These are phyloP conservation scores for Apodemia duryi DNA, from an alignment of 2,888 invertebrate genomes.

Conservation along the genomic window DNA sequence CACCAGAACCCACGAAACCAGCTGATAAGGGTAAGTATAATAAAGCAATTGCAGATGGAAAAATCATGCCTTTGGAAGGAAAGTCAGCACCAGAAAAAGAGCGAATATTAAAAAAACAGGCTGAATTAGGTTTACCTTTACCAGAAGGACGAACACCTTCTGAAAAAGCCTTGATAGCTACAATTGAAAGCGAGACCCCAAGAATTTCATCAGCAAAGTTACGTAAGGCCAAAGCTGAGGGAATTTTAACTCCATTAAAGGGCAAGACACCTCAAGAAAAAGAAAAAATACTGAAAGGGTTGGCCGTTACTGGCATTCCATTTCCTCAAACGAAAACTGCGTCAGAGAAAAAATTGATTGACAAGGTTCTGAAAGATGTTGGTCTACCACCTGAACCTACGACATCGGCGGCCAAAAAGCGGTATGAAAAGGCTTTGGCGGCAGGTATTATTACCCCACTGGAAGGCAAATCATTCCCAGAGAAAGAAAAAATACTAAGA, in stretches of 20 bases:
- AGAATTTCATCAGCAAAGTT: conserved; percentile 21
- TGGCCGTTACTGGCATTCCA: too few species aligned
- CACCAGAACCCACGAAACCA: conserved; percentile 33
- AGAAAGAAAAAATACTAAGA: conserved; percentile 31
- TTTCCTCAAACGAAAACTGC: conserved; percentile 15
- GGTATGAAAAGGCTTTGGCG: too few species aligned
- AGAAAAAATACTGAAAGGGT: too few species aligned
- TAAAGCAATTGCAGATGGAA: conserved; percentile 32
- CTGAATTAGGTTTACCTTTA: conserved; percentile 21
- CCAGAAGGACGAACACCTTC: conserved; percentile 25
- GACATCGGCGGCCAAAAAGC: too few species aligned
- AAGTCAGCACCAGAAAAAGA: conserved; percentile 33
- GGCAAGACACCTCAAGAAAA: conserved; percentile 20
- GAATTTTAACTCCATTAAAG: conserved; percentile 25
- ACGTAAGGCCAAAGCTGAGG: conserved; percentile 21
- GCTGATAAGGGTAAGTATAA: conserved; percentile 29
- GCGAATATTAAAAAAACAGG: conserved; percentile 22
- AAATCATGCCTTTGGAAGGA: conserved; percentile 39
- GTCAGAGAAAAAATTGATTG: neutral
- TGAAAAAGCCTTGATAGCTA: conserved; percentile 22
- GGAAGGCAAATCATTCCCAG: neutral
- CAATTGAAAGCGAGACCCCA: conserved; percentile 9
- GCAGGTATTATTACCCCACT: too few species aligned
- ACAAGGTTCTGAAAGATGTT: too few species aligned
- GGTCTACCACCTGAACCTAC: too few species aligned